Percentiles rank a stretch among this genome's conserved stretches.
Evolutionary conservation across 1,140 invertebrate genomes (phyloP).

Genomic region (Bombus picipes): DNA sequence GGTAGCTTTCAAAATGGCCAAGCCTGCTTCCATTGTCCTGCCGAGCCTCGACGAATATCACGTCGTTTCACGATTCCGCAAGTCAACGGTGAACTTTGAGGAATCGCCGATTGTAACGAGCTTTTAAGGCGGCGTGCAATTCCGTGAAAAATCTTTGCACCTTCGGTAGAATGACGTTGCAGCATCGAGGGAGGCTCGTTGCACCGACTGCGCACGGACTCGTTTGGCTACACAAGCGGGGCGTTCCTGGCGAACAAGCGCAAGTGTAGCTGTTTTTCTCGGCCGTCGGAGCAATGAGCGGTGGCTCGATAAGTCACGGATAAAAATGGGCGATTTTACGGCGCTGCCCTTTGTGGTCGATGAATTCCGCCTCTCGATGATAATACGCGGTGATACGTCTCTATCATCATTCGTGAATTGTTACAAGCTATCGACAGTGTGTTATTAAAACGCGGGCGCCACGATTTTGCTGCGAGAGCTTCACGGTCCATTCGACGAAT

Average conservation of each 20-base stretch:
- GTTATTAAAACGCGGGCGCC: no score
- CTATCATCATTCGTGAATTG: conserved; percentile 25
- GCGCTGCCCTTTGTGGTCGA: conserved; percentile 9
- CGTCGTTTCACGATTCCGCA: conserved; percentile 5
- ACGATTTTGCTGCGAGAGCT: no score
- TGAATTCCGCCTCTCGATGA: background rate
- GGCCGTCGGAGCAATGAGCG: conserved; percentile 42
- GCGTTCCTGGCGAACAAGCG: conserved; percentile 31
- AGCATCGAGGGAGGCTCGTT: conserved; percentile 31
- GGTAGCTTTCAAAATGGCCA: background rate
- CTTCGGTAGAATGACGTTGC: conserved; percentile 53
- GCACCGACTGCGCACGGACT: conserved; percentile 22
- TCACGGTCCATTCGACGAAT: no score
- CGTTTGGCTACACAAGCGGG: conserved; percentile 50
- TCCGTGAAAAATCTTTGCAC: conserved; percentile 75
- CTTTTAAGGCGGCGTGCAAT: conserved; percentile 62
- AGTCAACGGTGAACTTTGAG: conserved; percentile 45
- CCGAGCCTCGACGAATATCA: conserved; percentile 15
- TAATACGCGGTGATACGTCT: conserved; percentile 30
- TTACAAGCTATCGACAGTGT: background rate
- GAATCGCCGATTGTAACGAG: conserved; percentile 60
- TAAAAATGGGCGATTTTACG: conserved; percentile 60
- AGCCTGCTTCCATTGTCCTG: background rate
- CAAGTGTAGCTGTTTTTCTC: conserved; percentile 36
- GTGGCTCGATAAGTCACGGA: conserved; percentile 35